Base-by-base conservation (phyloP, 2,797 vertebrate species). In the Hydrocynus forskahlii region DNA sequence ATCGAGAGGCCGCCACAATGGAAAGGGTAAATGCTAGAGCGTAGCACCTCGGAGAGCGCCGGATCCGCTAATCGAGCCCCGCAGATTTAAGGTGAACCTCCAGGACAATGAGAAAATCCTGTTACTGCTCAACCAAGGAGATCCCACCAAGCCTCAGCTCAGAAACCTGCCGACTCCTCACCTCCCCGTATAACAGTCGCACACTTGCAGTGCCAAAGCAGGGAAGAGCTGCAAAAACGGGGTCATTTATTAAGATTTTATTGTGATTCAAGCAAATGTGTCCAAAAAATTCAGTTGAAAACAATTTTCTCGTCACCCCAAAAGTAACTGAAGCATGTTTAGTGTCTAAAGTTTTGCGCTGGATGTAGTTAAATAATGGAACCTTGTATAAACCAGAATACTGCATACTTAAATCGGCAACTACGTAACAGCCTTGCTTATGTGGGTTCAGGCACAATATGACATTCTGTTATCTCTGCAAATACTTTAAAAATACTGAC, bases 51-150 rank as follows among this genome's bases (percentile, higher is more conserved):
- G 55, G 89, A 88, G 82, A 76, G 86, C 91, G 88, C 84, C 81
- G 88, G 75, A 5, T 70, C 85, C 75, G 81, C 89, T 92, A 91
- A 93, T 93, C 92, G 63, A 93, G 92, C 88, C 87, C 90, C 81
- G 82, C 70, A 69, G 90, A 84, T 91, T 90, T 87, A 90, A 95
- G 93, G 93, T 95, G 94, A 95, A 94, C 86, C 89, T 84, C 29
- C 73, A 17, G 91, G 90, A 95, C 93, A 92, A 94, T 91, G 90
- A 85, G 91, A 92, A 94, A 93, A 89, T 92, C 89, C 40, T 86
- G 89, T 94, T 92, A 93, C 91, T 52, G 71, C 92, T 94, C 91
- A 93, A 88, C 84, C 54, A 76, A 84, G 68, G 79, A 87, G 89
- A 90, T 89, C 91, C 91, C 2, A 19, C 90, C 83, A 86, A 91